Base-by-base conservation (phyloP, 1,140 invertebrate genomes). In the Drosophila athabasca region DNA sequence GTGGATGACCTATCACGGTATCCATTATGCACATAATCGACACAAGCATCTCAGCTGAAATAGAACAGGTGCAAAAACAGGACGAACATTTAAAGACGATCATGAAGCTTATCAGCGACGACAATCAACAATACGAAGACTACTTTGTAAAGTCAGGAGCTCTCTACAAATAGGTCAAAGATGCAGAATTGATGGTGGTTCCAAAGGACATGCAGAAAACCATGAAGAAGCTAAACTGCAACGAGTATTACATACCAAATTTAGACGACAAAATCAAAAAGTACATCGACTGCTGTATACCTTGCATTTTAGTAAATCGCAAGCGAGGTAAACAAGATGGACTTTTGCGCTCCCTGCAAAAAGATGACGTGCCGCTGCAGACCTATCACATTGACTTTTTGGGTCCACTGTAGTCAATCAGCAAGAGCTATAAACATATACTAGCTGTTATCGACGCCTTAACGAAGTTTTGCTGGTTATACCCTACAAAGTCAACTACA, bases 401-500 rank as follows among this genome's bases (percentile, higher is more conserved):
- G 29, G 6, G 26, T n/a, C n/a, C n/a, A n/a, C n/a, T n/a, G n/a
- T 2, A 2, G 26, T 51, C 24, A 13, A 29, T 4, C 6, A 26
- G n/a, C 24, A 31, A 51, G 49, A 35, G 13, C 15, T 51, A 51
- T 22, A 35, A 52, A 52, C 50, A 52, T 15, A 52, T 52, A 9
- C n/a, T 52, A 2, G 29, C n/a, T 15, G 31, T 52, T 52, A 29
- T 52, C 9, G n/a, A 39, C 19, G 24, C 26, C 0, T 52, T 52
- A 6, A 39, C 50, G n/a, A 52, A 52, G 29, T 52, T 35, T 17
- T 52, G 50, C 50, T 52, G 29, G 50, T 15, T 52, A 9, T 52
- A 39, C 29, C 6, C 31, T 15, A 52, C 50, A 52, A 52, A 15
- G n/a, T 35, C 13, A n/a, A 35, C 22, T 19, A 35, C 35, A 31